These are phyloP conservation scores for Aromia moschata DNA, from an alignment of 2,888 invertebrate species.

Conservation along the genomic window DNA sequence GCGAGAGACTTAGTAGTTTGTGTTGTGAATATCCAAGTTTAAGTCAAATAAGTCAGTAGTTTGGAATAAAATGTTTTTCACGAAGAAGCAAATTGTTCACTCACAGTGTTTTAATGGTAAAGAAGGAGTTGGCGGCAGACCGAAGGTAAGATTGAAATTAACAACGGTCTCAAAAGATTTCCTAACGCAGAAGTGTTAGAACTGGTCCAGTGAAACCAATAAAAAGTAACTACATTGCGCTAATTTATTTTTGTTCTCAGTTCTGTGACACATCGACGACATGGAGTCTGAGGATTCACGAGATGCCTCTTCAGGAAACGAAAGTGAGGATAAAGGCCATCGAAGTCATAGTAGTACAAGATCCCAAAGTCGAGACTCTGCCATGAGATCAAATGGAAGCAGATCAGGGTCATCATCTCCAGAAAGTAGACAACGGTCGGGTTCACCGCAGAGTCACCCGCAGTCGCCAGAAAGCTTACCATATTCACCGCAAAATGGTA, in stretches of 20 bases:
- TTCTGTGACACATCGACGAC: slow-evolving; percentile 37
- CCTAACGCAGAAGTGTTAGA: slow-evolving; percentile 48
- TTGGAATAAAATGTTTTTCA: slow-evolving; percentile 50
- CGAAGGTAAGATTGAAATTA: slow-evolving; percentile 63
- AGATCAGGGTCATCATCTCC: slow-evolving; percentile 36
- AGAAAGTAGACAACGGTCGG: slow-evolving; percentile 46
- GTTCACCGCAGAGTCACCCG: slow-evolving; percentile 41
- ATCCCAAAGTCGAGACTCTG: slow-evolving; percentile 36
- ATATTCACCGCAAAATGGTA: slow-evolving; percentile 28
- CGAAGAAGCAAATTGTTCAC: slow-evolving; percentile 59
- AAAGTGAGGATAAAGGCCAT: slow-evolving; percentile 53
- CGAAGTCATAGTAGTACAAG: slow-evolving; percentile 45
- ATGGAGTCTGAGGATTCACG: slow-evolving; percentile 73
- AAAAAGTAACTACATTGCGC: slow-evolving; percentile 15
- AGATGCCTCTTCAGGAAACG: slow-evolving; percentile 62
- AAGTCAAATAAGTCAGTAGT: slow-evolving; percentile 49
- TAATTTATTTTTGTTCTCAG: slow-evolving; percentile 40
- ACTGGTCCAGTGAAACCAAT: slow-evolving; percentile 35
- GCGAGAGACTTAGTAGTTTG: slow-evolving; percentile 63
- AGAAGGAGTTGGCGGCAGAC: slow-evolving; percentile 57
- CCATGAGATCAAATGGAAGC: slow-evolving; percentile 25
- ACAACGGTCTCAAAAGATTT: slow-evolving; percentile 57
- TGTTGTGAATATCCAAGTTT: slow-evolving; percentile 60
- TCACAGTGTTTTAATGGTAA: slow-evolving; percentile 62
- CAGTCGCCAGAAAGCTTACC: slow-evolving; percentile 38